A percentile compares a stretch with the other conserved stretches of the same genome.
Evolutionary conservation across 2,113 vertebrate genomes (phyloP).

Genomic region (Cepphus grylle): DNA sequence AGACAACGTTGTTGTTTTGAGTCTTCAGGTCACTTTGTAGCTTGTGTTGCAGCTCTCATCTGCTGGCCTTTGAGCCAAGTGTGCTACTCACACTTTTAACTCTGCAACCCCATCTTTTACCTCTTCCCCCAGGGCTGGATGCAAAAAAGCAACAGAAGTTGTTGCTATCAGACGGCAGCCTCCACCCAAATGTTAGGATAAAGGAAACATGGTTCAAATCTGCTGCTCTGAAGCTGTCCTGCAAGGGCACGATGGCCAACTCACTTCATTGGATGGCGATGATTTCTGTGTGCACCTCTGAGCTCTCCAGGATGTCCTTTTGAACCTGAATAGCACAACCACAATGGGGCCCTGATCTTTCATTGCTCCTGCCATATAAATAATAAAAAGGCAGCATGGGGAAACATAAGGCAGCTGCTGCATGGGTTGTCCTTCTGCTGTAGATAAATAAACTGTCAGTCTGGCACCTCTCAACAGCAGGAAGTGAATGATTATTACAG

Average conservation of each 20-base stretch:
- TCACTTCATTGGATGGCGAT: not conserved
- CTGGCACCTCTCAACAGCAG: constrained; percentile 20
- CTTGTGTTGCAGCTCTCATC: not conserved
- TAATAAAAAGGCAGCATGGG: not conserved
- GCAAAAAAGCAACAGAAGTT: not conserved
- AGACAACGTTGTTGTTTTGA: not conserved
- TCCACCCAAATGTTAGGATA: not conserved
- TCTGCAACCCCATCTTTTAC: not conserved
- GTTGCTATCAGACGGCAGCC: not conserved
- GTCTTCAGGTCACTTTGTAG: not conserved
- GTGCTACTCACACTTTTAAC: not conserved
- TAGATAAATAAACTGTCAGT: not conserved
- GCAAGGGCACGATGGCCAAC: not conserved
- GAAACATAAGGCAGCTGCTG: not conserved
- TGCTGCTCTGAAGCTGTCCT: not conserved
- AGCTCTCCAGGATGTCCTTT: not conserved
- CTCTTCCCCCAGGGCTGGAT: not conserved
- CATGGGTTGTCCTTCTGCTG: not conserved
- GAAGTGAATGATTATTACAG: not conserved
- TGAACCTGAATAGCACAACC: not conserved
- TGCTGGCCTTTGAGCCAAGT: not conserved
- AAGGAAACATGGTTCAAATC: not conserved
- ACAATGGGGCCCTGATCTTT: not conserved
- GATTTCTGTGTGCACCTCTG: not conserved
- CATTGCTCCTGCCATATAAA: not conserved